Conservation (phyloP, 2,888 invertebrate species). For the Sepioteuthis lessoniana region DNA sequence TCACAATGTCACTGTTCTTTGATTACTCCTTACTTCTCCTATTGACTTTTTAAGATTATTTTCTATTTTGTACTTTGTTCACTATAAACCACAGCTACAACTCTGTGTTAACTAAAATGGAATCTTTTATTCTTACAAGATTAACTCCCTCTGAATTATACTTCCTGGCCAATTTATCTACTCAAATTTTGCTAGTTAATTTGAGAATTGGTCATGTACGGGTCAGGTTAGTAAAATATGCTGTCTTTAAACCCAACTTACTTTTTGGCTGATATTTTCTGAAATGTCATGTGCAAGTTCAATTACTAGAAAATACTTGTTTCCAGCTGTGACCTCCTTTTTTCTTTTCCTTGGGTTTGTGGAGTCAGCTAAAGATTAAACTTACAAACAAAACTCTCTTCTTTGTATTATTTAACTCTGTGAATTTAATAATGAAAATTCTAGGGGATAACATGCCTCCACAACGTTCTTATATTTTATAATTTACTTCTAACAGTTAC, state of each 20-base stretch:
- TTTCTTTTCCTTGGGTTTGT: background rate
- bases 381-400: background rate
- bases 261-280: background rate
- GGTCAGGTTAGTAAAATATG: background rate
- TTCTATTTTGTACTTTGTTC: no score
- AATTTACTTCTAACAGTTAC: no score
- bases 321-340: background rate
- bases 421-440: no score
- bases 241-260: background rate
- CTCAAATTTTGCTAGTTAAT: no score
- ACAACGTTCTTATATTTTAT: no score
- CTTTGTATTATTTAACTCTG: background rate
- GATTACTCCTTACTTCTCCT: no score
- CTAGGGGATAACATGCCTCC: no score
- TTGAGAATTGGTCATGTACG: background rate
- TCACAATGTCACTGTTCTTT: background rate
- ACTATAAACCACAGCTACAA: no score
- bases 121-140: no score
- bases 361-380: background rate
- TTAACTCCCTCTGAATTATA: background rate
- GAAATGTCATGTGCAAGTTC: background rate
- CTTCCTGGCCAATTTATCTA: background rate
- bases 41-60: no score
- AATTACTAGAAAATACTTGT: background rate
- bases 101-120: no score